phyloP scores from a whole-genome alignment of 1,140 invertebrate species.

The Halictus rubicundus region DNA sequence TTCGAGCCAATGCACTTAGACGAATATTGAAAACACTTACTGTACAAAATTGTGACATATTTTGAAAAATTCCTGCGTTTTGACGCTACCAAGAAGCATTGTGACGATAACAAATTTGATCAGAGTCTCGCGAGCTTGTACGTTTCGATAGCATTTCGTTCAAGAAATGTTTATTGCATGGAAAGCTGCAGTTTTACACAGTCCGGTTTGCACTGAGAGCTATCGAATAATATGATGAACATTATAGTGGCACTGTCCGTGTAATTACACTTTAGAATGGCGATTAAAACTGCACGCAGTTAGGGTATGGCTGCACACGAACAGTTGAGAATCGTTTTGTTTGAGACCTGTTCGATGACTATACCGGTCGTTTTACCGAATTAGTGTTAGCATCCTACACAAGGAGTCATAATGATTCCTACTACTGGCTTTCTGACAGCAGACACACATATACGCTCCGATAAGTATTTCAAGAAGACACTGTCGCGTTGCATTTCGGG shows the following conservation, averaged over 20 bases:
- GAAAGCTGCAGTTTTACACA: neutral
- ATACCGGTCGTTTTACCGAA: neutral
- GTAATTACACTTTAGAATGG: neutral
- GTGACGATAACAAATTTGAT: neutral
- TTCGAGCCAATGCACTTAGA: neutral
- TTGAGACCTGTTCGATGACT: neutral
- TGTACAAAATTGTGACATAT: neutral
- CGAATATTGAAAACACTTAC: neutral
- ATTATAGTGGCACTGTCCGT: neutral
- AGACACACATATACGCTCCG: neutral
- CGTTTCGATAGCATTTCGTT: too few species aligned
- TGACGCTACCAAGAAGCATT: too few species aligned
- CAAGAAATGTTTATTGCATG: neutral
- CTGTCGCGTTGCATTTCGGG: neutral
- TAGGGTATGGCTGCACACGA: neutral
- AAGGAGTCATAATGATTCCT: slow-evolving; percentile 5
- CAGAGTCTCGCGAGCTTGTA: too few species aligned
- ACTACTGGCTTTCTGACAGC: slow-evolving; percentile 18
- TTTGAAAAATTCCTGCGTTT: too few species aligned
- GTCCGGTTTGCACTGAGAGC: neutral
- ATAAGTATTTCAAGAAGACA: neutral
- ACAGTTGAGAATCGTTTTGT: neutral
- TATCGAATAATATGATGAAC: neutral
- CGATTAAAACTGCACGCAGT: slow-evolving; percentile 2
- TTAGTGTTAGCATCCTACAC: slow-evolving; percentile 5